Percentiles rank a stretch among this genome's conserved stretches.
Evolutionary conservation across 2,888 invertebrate genomes (phyloP).

Genomic region (Drosophila bunnanda): DNA sequence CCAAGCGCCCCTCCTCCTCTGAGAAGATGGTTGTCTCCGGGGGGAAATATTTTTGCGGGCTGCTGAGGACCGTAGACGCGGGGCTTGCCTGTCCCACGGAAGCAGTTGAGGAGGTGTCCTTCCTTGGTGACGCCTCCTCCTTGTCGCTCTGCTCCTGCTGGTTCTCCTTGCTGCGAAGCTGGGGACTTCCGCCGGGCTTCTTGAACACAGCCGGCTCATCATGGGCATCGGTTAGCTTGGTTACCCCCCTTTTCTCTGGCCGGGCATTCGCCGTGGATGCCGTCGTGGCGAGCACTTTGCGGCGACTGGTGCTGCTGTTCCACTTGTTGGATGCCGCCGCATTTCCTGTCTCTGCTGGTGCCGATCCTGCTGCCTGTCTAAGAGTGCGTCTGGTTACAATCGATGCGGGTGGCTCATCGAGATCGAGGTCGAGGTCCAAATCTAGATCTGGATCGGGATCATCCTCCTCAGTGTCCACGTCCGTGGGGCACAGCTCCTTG

Average conservation of each 20-base stretch:
- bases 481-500: slow-evolving; percentile 71
- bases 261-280: slow-evolving; percentile 22
- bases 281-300: slow-evolving; percentile 52
- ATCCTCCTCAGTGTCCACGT: slow-evolving; percentile 65
- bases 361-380: background rate
- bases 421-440: slow-evolving; percentile 52
- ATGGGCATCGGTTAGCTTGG: slow-evolving; percentile 51
- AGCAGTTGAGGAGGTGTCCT: background rate
- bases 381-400: slow-evolving; percentile 10
- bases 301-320: slow-evolving; percentile 37
- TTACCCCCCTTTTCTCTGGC: slow-evolving; percentile 52
- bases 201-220: slow-evolving; percentile 57
- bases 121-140: background rate
- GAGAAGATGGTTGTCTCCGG: slow-evolving; percentile 82
- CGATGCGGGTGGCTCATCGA: slow-evolving; percentile 42
- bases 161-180: slow-evolving; percentile 64
- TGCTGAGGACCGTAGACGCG: background rate
- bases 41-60: slow-evolving; percentile 59
- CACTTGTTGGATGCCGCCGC: slow-evolving; percentile 5
- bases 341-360: background rate
- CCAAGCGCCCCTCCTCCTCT: slow-evolving; percentile 82
- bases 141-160: slow-evolving; percentile 17
- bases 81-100: background rate
- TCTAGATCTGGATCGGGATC: slow-evolving; percentile 53
- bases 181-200: slow-evolving; percentile 55